Base-by-base conservation (phyloP, 2,113 vertebrate species). In the Chaetodon auriga region DNA sequence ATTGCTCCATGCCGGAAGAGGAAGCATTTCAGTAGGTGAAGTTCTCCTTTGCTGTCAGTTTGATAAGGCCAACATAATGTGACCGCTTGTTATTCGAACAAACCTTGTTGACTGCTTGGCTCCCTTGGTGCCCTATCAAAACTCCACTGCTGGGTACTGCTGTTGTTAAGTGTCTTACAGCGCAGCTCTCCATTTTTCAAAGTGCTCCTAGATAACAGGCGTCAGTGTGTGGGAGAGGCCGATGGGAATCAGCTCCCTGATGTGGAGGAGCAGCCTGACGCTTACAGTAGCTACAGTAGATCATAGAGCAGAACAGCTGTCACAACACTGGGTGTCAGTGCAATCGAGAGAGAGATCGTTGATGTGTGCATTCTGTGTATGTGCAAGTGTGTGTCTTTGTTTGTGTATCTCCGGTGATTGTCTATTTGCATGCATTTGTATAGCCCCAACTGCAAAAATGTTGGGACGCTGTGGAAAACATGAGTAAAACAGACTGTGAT, bases 111-210 rank as follows among this genome's bases (percentile, higher is more conserved):
- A 46, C 68, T 73, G 49, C 41, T 53, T 13, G 0, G 23, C 68
- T 79, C 65, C 54, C 55, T 77, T 35, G 36, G 78, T 69, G 62
- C 64, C 13, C 61, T 48, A 53, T 60, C 38, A 75, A 66, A 82
- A 68, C 63, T 65, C 30, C 7, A 25, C 57, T 74, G 78, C 41
- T 69, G 43, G 38, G 60, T 65, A 60, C 49, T 55, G 54, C 69
- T 65, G 65, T 51, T 75, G 80, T 82, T 4, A 73, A 86, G 81
- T 83, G 87, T 84, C 81, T 83, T 92, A 77, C 70, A 85, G 81
- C 12, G n/a, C 68, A 63, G 68, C 78, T 72, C 85, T 88, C 4
- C n/a, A 48, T 78, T 79, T 84, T 81, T 21, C 66, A 72, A 51
- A 83, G 75, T 19, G 4, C 70, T 82, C 80, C 23, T 74, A 76